phyloP scores from a whole-genome alignment of 2,113 vertebrate species.

The Scalopus aquaticus region DNA sequence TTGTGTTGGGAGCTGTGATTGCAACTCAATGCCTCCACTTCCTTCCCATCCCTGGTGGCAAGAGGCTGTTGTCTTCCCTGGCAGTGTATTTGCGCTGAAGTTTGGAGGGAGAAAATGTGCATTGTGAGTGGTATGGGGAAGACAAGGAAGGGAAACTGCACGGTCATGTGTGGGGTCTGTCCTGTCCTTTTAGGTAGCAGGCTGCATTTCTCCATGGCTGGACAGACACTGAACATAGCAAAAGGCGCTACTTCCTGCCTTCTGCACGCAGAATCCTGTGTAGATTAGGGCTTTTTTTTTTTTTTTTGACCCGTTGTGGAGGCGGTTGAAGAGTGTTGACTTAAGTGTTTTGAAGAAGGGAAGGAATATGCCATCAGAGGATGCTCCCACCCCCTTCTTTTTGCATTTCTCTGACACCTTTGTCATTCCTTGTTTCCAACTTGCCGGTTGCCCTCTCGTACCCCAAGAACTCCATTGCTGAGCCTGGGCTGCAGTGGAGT shows the following conservation, averaged over 20 bases:
- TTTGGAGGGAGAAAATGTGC: neutral
- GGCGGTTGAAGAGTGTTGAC: neutral
- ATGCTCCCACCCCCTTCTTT: neutral
- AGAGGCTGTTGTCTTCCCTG: neutral
- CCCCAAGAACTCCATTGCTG: neutral
- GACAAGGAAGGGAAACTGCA: constrained; percentile 31
- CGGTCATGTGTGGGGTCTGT: neutral
- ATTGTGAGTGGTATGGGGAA: neutral
- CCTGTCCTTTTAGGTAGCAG: neutral
- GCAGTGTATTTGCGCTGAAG: neutral
- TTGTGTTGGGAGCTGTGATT: neutral
- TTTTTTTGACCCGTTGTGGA: neutral
- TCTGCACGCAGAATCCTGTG: neutral
- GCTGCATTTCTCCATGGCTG: neutral
- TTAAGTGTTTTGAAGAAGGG: neutral
- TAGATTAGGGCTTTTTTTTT: neutral
- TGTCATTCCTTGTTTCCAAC: neutral
- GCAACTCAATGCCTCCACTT: neutral
- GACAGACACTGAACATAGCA: neutral
- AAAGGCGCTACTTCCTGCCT: neutral
- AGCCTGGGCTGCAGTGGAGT: neutral
- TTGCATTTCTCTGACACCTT: neutral
- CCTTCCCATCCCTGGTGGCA: neutral
- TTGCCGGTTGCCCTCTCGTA: neutral
- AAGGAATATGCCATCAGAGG: neutral